Evolutionary conservation across 2,888 invertebrate species (phyloP), one percentile per base, ranked within the genome.

Genomic region (Drosophila villosipedis): DNA sequence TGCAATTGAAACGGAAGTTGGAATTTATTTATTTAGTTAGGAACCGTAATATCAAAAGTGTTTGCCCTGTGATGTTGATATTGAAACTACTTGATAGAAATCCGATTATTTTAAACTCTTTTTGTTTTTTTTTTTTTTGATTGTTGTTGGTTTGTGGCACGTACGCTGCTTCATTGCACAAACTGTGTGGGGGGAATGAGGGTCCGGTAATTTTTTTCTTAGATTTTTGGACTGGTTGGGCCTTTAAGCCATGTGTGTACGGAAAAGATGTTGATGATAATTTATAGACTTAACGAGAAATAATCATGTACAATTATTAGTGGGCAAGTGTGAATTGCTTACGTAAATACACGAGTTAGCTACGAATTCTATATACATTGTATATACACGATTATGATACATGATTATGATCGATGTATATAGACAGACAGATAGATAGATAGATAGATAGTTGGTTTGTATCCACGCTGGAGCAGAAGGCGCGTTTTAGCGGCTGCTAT

Each of bases 291-390:
- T 89, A 86, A 79, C 86, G 79, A 69, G 83, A 90, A 90, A 90
- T 89, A 89, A 88, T 91, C 85, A 91, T 84, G 88, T 88, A 76
- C 71, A 83, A 91, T 85, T 80, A 82, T 90, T 91, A 90, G 91
- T 77, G 68, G 31, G 33, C 67, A 80, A 39, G 85, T 91, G 90
- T 70, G 73, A 90, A 90, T 85, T 83, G 22, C 43, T 57, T 75
- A 55, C 31, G 69, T 57, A 80, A 90, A 91, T 49, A 89, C 31
- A 71, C 62, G 63, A 68, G 62, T 76, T 82, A 72, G 60, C 73
- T 60, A 68, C 73, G 68, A 75, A 86, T 90, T 90, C 89, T 82
- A 63, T 53, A 39, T 37, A 62, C 33, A 50, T 66, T 47, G 10
- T 25, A 33, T 39, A 52, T 52, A 60, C 35, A 50, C 54, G 60